Conservation (phyloP, 2,797 vertebrate genomes). For the Otolemur crassicaudatus region DNA sequence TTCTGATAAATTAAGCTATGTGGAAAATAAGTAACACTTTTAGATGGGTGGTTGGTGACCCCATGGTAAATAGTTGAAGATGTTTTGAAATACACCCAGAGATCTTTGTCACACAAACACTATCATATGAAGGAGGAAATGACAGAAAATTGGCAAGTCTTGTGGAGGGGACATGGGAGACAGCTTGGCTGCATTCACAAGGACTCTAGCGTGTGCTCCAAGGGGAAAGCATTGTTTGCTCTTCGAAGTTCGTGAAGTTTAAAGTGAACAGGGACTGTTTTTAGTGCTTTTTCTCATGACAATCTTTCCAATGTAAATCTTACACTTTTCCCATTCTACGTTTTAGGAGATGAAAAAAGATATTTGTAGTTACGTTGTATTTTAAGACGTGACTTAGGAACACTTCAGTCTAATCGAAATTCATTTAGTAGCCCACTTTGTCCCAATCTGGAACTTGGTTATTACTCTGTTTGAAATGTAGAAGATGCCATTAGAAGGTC, state of each 20-base stretch:
- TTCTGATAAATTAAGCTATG: background rate
- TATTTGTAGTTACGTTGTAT: background rate
- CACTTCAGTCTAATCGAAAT: background rate
- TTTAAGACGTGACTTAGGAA: background rate
- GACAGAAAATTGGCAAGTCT: slow-evolving; percentile 61
- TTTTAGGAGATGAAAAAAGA: slow-evolving; percentile 14
- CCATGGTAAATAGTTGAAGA: slow-evolving; percentile 35
- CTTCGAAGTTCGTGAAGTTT: background rate
- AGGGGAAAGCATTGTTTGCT: background rate
- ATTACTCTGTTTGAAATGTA: background rate
- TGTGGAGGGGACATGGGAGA: background rate
- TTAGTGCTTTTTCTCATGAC: background rate
- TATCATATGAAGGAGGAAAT: slow-evolving; percentile 53
- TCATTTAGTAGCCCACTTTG: background rate
- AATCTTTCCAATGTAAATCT: background rate
- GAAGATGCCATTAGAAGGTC: background rate
- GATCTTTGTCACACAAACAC: slow-evolving; percentile 67
- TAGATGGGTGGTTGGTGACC: background rate
- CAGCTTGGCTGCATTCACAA: background rate
- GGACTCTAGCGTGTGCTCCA: background rate
- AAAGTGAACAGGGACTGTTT: background rate
- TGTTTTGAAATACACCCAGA: slow-evolving; percentile 42
- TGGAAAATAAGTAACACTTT: background rate
- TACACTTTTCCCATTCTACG: background rate
- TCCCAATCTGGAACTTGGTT: background rate